Conservation (phyloP, 2,113 vertebrate species). For the Bubo blakistoni region DNA sequence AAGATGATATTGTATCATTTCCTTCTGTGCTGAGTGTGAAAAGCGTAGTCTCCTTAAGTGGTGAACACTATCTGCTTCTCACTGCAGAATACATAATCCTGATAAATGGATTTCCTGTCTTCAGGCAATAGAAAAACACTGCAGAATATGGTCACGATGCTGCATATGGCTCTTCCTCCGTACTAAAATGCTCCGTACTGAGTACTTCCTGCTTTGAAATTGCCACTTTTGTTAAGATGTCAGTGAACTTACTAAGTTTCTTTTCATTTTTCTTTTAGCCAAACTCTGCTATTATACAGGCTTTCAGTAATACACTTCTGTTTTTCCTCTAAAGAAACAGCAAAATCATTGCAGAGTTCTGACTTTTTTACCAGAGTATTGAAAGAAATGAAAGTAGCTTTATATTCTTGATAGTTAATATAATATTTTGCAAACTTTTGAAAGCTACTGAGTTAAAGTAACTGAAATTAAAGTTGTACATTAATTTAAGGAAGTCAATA, state of each 20-base stretch:
- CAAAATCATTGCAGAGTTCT: background rate
- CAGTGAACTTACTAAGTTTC: background rate
- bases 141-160: background rate
- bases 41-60: background rate
- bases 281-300: background rate
- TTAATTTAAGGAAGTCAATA: background rate
- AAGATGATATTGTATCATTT: background rate
- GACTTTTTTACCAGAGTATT: background rate
- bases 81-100: background rate
- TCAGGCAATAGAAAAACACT: background rate
- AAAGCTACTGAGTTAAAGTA: background rate
- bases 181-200: background rate
- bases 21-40: background rate
- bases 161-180: accelerated
- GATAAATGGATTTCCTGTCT: background rate
- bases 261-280: background rate
- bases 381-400: background rate
- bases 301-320: background rate
- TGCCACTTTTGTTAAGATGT: background rate
- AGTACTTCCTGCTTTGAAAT: background rate
- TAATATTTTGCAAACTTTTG: background rate
- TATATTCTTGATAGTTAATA: background rate
- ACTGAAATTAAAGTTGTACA: background rate
- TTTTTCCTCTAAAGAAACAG: background rate
- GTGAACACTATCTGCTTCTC: background rate